Evolutionary conservation across 2,113 vertebrate species (phyloP), one percentile per base, ranked within the genome.

Genomic region (Galbula dea): DNA sequence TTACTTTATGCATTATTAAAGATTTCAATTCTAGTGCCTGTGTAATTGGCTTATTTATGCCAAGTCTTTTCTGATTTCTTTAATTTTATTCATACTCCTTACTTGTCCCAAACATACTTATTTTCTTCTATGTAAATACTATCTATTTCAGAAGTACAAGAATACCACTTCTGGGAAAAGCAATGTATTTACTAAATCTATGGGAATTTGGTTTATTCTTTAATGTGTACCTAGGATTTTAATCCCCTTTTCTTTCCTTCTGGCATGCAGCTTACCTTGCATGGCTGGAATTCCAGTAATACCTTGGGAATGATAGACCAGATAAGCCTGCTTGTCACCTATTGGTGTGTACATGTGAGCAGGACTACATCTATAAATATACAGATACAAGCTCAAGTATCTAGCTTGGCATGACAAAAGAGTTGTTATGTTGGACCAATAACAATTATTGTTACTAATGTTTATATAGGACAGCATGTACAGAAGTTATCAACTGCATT

Each of bases 1-100:
- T 89, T 85, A 66, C 81, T 93, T 89, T 80, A 94, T 94, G 75
- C 71, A 86, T 96, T 95, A 96, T 95, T 95, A 91, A 95, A 93
- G 55, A 91, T 89, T 94, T 91, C 71, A 59, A 75, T 83, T 94
- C 84, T 94, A 91, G 63, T 94, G 79, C 39, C 75, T 83, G 48
- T 92, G 82, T 89, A 95, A 96, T 88, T 95, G 91, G 74, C 59
- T 94, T 92, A 85, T 92, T 96, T 94, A 89, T 91, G 78, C 81
- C 43, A 82, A 85, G 51, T 45, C 51, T 73, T 89, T 87, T 92
- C 54, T 51, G 78, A 73, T 93, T 96, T 91, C 78, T 88, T 76
- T 66, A 37, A 51, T 89, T 94, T 85, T 92, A 85, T 90, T 89
- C 55, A 63, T 80, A 45, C 20, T 69, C 6, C 2, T 73, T 41